Conservation (phyloP, 2,113 vertebrate genomes). For the Eira barbara region DNA sequence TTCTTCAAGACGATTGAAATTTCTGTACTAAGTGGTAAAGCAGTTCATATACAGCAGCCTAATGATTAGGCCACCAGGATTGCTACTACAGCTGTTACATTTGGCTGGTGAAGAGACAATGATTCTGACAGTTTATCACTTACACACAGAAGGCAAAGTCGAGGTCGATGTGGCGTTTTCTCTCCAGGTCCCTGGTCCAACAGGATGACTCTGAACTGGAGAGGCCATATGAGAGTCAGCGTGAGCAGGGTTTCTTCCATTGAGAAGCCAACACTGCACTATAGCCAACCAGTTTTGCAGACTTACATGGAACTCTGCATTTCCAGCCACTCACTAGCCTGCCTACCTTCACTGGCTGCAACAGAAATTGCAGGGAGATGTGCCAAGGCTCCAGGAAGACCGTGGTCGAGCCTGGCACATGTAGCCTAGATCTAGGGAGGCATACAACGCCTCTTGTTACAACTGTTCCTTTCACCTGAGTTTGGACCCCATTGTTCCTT, state of each 20-base stretch:
- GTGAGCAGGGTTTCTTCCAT: rapidly evolving
- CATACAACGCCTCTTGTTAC: rapidly evolving
- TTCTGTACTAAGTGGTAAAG: background rate
- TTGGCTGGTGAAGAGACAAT: background rate
- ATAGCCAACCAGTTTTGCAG: background rate
- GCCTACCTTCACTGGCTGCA: background rate
- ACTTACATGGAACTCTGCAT: background rate
- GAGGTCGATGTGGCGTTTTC: background rate
- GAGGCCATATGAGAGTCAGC: background rate
- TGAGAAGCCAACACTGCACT: background rate
- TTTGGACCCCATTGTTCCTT: background rate
- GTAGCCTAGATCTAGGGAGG: background rate
- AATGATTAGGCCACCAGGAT: background rate
- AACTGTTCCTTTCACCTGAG: background rate
- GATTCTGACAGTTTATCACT: background rate
- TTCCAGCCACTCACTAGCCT: background rate
- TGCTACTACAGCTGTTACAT: background rate
- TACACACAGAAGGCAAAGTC: background rate
- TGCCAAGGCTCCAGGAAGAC: background rate
- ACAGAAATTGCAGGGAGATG: background rate
- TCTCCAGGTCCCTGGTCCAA: background rate
- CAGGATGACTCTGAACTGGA: background rate
- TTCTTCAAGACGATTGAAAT: slow-evolving; percentile 18
- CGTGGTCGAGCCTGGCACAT: rapidly evolving
- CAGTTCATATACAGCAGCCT: background rate